These are phyloP conservation scores for Gila robusta DNA, from an alignment of 2,797 vertebrate species.

Conservation along the genomic window DNA sequence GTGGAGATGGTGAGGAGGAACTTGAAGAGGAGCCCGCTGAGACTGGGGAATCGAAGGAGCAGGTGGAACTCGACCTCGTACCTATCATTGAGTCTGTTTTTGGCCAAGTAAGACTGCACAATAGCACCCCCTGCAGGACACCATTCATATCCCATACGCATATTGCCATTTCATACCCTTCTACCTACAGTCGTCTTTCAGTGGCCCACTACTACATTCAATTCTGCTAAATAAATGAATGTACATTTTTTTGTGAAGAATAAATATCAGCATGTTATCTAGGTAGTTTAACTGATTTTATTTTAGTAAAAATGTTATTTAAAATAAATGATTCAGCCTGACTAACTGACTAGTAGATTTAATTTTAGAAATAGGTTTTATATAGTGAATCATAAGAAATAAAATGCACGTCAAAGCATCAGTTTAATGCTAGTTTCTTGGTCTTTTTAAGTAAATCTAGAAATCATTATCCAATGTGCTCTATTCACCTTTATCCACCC, in stretches of 20 bases:
- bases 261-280: neutral
- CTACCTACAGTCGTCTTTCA: neutral
- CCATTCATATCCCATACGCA: neutral
- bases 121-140: slow-evolving; percentile 35
- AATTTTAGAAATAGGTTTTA: neutral
- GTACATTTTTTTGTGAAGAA: neutral
- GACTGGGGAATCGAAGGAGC: slow-evolving; percentile 69
- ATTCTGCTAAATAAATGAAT: neutral
- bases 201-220: neutral
- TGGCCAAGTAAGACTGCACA: slow-evolving; percentile 77
- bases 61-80: slow-evolving; percentile 68
- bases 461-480: neutral
- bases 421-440: neutral
- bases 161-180: neutral
- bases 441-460: neutral
- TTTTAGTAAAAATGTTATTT: neutral
- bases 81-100: slow-evolving; percentile 79
- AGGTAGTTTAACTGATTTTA: neutral
- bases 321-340: neutral
- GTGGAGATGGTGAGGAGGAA: slow-evolving; percentile 54
- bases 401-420: neutral
- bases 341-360: neutral
- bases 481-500: neutral
- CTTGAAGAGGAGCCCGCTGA: slow-evolving; percentile 57
- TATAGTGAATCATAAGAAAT: neutral